Evolutionary conservation across 1,140 invertebrate genomes (phyloP).

Genomic region (Bathynomus jamesi): DNA sequence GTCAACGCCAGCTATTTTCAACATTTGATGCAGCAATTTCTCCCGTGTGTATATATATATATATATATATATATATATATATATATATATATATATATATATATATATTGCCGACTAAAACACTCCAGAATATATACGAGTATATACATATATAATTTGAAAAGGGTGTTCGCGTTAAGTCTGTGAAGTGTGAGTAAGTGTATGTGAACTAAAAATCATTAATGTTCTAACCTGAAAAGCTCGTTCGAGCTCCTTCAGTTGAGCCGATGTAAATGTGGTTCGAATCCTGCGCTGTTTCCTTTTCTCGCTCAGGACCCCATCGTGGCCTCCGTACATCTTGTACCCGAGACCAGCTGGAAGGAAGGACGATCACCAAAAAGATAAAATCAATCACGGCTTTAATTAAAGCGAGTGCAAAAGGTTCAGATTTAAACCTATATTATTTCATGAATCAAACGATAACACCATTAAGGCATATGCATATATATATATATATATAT

Average conservation of each 20-base stretch:
- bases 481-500: constrained; percentile 9
- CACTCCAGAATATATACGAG: neutral
- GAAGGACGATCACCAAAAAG: neutral
- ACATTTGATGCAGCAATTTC: neutral
- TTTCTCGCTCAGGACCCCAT: constrained; percentile 75
- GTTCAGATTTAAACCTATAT: neutral
- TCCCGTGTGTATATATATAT: neutral
- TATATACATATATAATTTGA: neutral
- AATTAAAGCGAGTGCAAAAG: neutral
- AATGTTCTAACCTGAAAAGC: constrained; percentile 57
- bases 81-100: neutral
- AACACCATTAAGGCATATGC: too few species aligned
- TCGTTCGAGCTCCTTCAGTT: constrained; percentile 91
- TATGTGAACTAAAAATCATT: neutral
- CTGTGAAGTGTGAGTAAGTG: neutral
- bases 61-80: neutral
- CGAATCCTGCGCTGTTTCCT: constrained; percentile 86
- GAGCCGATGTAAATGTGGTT: constrained; percentile 92
- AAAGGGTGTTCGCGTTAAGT: neutral
- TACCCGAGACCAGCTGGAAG: constrained; percentile 63
- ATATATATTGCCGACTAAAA: neutral
- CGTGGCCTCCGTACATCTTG: constrained; percentile 71
- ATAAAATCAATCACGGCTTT: neutral
- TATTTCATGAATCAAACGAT: too few species aligned
- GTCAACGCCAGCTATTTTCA: neutral